Percentiles rank a stretch among this genome's conserved stretches.
Evolutionary conservation across 2,888 invertebrate species (phyloP).

Genomic region (Bursaphelenchus okinawaensis): DNA sequence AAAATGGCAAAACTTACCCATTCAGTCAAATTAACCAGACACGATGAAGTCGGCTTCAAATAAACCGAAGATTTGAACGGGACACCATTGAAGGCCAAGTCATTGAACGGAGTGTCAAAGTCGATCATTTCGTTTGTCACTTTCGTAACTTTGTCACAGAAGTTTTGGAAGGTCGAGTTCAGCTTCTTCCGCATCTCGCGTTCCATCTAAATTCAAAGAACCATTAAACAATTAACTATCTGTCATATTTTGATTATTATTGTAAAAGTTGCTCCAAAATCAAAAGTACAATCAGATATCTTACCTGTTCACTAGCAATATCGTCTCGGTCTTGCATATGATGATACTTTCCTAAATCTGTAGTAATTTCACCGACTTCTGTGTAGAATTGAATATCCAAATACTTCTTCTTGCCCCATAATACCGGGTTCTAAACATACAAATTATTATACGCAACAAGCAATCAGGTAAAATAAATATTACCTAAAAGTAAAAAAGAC

Average conservation of each 20-base stretch:
- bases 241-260: too few species aligned
- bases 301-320: conserved; percentile 86
- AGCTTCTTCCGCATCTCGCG: conserved; percentile 89
- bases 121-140: conserved; percentile 95
- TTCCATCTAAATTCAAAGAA: conserved; percentile 68
- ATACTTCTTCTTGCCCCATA: conserved; percentile 99
- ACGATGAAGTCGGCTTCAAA: conserved; percentile 94
- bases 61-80: conserved; percentile 70
- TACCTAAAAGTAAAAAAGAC: background rate
- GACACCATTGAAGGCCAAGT: conserved; percentile 93
- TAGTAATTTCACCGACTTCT: conserved; percentile 98
- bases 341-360: conserved; percentile 97
- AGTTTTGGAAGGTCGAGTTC: conserved; percentile 94
- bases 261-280: too few species aligned
- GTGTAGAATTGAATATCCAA: conserved; percentile 98
- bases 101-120: conserved; percentile 96
- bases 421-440: conserved; percentile 77
- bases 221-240: too few species aligned
- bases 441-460: background rate
- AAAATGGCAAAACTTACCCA: conserved; percentile 64
- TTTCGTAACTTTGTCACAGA: conserved; percentile 90
- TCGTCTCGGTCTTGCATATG: conserved; percentile 99
- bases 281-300: too few species aligned
- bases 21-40: conserved; percentile 90
- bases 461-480: too few species aligned